Percentiles rank a stretch among this genome's conserved stretches.
phyloP scores from a whole-genome alignment of 2,888 invertebrate genomes.

The Pharmacophagus antenor region DNA sequence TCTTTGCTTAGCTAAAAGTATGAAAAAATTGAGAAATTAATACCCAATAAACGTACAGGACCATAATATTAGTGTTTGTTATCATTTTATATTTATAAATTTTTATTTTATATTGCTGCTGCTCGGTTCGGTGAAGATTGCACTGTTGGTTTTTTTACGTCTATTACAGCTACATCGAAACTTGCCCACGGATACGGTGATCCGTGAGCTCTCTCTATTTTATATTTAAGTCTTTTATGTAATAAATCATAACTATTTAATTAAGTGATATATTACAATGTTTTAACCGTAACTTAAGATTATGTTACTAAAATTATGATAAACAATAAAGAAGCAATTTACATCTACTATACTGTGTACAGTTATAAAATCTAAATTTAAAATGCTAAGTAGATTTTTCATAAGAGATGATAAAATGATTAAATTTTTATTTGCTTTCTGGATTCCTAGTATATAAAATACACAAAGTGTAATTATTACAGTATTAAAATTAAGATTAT shows the following conservation, averaged over 20 bases:
- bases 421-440: constrained; percentile 2
- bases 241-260: background rate
- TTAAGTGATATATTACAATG: background rate
- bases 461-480: background rate
- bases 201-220: too few relatives aligned
- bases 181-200: too few relatives aligned
- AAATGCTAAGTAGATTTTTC: background rate
- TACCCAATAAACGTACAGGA: too few relatives aligned
- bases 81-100: too few relatives aligned
- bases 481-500: background rate
- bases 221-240: too few relatives aligned
- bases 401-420: constrained; percentile 3
- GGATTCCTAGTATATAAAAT: constrained; percentile 9
- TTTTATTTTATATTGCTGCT: too few relatives aligned
- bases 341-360: too few relatives aligned
- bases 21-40: background rate
- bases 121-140: too few relatives aligned
- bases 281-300: background rate
- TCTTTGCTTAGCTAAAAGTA: background rate
- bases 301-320: background rate
- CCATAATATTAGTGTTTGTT: background rate
- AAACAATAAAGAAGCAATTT: background rate
- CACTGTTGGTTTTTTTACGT: too few relatives aligned
- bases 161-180: too few relatives aligned
- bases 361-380: background rate